Conservation (phyloP, 1,140 invertebrate genomes). For the Phortica variegata region DNA sequence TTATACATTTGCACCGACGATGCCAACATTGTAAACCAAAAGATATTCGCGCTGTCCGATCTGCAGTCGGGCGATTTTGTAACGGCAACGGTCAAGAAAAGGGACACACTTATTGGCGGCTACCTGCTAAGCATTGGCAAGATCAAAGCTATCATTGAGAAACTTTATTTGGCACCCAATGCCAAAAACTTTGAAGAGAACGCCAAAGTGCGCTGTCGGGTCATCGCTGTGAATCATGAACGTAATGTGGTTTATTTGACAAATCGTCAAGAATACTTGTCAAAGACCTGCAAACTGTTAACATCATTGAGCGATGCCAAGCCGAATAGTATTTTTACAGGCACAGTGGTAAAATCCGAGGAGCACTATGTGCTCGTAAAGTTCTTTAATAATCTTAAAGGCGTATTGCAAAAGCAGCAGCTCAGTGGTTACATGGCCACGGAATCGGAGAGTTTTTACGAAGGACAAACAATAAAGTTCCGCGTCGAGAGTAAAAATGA, state of each 20-base stretch:
- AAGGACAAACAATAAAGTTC: constrained; percentile 62
- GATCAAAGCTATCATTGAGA: constrained; percentile 41
- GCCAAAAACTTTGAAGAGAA: constrained; percentile 27
- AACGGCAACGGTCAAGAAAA: constrained; percentile 56
- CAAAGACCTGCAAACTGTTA: constrained; percentile 60
- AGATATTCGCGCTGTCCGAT: constrained; percentile 59
- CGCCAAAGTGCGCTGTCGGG: constrained; percentile 51
- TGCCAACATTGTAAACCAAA: constrained; percentile 59
- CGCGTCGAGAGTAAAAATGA: constrained; percentile 29
- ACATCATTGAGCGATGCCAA: constrained; percentile 57
- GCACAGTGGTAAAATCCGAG: constrained; percentile 60
- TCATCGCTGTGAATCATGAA: constrained; percentile 56
- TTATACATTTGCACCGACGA: constrained; percentile 65
- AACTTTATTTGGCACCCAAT: constrained; percentile 32
- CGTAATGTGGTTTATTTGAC: constrained; percentile 60
- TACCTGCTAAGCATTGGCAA: constrained; percentile 41
- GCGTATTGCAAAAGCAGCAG: constrained; percentile 60
- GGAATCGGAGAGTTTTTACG: constrained; percentile 59
- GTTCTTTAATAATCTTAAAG: constrained; percentile 65
- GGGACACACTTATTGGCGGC: constrained; percentile 48
- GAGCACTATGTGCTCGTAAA: constrained; percentile 60
- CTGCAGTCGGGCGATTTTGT: constrained; percentile 60
- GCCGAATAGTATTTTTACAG: constrained; percentile 60
- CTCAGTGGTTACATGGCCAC: constrained; percentile 58
- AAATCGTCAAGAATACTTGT: constrained; percentile 58